Conservation (phyloP, 2,113 vertebrate species). For the Pelusios castaneus region DNA sequence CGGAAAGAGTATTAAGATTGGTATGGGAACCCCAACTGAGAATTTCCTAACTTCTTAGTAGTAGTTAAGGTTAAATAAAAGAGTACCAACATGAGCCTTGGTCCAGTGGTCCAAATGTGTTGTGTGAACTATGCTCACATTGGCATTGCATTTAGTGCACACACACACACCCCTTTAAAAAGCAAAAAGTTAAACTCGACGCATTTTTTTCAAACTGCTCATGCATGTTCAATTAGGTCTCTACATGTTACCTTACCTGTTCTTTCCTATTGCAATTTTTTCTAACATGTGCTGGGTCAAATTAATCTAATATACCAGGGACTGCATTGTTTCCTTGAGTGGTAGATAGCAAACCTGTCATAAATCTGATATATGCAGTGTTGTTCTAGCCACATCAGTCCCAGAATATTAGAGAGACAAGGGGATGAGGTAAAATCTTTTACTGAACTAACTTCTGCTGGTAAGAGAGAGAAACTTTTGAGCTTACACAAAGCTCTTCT, state of each 20-base stretch:
- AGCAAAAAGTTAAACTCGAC: background rate
- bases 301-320: background rate
- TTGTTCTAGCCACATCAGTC: background rate
- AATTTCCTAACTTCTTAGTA: background rate
- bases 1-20: background rate
- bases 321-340: background rate
- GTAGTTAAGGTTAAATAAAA: background rate
- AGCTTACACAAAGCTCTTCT: background rate
- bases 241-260: background rate
- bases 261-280: background rate
- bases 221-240: background rate
- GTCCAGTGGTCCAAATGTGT: background rate
- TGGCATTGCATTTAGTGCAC: background rate
- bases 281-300: background rate
- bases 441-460: background rate
- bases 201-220: background rate
- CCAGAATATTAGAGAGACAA: background rate
- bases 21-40: background rate
- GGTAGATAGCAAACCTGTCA: background rate
- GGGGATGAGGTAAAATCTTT: background rate
- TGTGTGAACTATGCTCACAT: background rate
- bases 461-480: background rate
- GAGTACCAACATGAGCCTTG: background rate
- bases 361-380: background rate
- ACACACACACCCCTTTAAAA: background rate